Conservation (phyloP, 2,888 invertebrate species). For the Phyllotreta striolata region DNA sequence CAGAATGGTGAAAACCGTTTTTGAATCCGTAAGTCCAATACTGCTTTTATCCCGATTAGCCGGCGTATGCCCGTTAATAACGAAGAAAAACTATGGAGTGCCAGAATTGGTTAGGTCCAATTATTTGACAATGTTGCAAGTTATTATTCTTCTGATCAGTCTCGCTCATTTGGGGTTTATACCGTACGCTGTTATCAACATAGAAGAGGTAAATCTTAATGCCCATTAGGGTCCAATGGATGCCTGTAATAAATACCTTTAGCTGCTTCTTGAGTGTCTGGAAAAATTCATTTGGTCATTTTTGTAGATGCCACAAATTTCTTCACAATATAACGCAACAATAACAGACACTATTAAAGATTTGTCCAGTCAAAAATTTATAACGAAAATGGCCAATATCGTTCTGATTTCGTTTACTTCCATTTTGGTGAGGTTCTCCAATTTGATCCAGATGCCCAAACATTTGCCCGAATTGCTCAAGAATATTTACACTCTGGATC, state of each 20-base stretch:
- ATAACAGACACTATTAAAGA: background rate
- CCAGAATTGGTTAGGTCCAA: conserved; percentile 24
- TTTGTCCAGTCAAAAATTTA: conserved; percentile 37
- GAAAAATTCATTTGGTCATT: conserved; percentile 2
- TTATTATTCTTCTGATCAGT: conserved; percentile 29
- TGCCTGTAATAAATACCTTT: too few relatives aligned
- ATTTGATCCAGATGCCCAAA: conserved; percentile 32
- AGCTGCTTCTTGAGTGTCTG: too few relatives aligned
- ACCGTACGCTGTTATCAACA: conserved; percentile 36
- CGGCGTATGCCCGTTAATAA: conserved; percentile 31
- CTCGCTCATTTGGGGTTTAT: conserved; percentile 35
- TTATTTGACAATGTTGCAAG: conserved; percentile 28
- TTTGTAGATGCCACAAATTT: conserved; percentile 30
- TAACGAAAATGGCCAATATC: conserved; percentile 42
- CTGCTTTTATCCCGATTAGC: conserved; percentile 34
- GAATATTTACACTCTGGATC: conserved; percentile 29
- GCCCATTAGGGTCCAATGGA: too few relatives aligned
- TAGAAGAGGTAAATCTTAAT: conserved; percentile 35
- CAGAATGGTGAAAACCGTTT: conserved; percentile 25
- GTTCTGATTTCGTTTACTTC: conserved; percentile 36
- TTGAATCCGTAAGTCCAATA: conserved; percentile 34
- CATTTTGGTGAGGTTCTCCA: conserved; percentile 30
- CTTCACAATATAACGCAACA: conserved; percentile 17
- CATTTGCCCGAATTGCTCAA: conserved; percentile 27
- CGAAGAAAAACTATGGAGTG: conserved; percentile 9